These are phyloP conservation scores for Decapterus maruadsi DNA, from an alignment of 2,797 vertebrate genomes.

Conservation along the genomic window DNA sequence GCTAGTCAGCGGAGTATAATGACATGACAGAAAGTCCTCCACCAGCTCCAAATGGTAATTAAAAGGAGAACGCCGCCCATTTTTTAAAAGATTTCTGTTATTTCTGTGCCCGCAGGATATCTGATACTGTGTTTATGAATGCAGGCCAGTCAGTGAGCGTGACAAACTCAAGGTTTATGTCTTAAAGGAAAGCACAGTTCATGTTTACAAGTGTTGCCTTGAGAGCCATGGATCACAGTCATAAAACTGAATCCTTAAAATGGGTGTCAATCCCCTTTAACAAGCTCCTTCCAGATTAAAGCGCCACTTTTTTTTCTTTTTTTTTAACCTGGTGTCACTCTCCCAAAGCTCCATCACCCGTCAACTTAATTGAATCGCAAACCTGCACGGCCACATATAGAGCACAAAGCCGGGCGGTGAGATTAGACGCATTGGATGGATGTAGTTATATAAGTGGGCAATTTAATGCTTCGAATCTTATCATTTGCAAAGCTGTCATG, in stretches of 20 bases:
- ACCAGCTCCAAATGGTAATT: conserved; percentile 24
- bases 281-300: conserved; percentile 49
- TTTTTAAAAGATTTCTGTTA: conserved; percentile 19
- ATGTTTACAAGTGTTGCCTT: conserved; percentile 25
- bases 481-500: conserved; percentile 58
- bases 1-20: conserved; percentile 48
- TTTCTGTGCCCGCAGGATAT: conserved; percentile 4
- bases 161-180: conserved; percentile 7
- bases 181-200: neutral
- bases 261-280: conserved; percentile 47
- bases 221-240: conserved; percentile 25
- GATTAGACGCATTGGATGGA: conserved; percentile 21
- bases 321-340: conserved; percentile 24
- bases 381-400: conserved; percentile 4
- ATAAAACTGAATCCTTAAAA: conserved; percentile 41
- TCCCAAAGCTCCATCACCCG: conserved; percentile 13
- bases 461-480: conserved; percentile 46
- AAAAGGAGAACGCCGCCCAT: conserved; percentile 12
- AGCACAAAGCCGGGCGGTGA: conserved; percentile 28
- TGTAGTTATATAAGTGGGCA: conserved; percentile 25
- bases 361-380: conserved; percentile 52
- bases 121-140: conserved; percentile 16
- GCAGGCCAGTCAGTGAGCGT: neutral
- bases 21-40: conserved; percentile 18
- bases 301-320: conserved; percentile 10